Evolutionary conservation across 2,113 vertebrate species (phyloP).

Genomic region (Microcebus jonahi): DNA sequence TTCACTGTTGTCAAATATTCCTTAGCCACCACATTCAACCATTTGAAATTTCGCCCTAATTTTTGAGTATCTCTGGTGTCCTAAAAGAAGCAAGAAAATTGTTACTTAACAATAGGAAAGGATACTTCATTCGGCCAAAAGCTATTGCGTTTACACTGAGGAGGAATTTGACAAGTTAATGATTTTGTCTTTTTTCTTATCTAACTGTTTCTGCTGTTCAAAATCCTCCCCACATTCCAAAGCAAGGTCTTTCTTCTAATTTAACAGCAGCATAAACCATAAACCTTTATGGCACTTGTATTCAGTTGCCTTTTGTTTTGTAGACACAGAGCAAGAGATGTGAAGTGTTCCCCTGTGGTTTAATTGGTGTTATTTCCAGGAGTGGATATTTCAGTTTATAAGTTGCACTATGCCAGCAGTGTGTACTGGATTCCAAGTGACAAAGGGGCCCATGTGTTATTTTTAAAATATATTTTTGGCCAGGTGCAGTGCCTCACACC

Average conservation of each 20-base stretch:
- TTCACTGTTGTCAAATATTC: neutral
- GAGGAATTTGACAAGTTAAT: slow-evolving; percentile 3
- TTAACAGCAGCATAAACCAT: neutral
- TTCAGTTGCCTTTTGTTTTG: neutral
- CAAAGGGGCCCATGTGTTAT: neutral
- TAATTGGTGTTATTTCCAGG: neutral
- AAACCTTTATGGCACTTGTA: neutral
- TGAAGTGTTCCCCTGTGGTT: neutral
- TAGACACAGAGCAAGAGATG: neutral
- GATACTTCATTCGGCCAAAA: neutral
- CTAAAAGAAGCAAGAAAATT: neutral
- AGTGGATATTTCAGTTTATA: neutral
- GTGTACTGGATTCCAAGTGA: neutral
- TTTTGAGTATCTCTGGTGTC: neutral
- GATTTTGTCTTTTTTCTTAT: slow-evolving; percentile 20
- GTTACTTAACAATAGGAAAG: neutral
- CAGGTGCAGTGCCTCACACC: no score
- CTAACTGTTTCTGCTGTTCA: neutral
- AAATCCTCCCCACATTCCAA: neutral
- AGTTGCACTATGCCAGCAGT: neutral
- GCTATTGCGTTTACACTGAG: neutral
- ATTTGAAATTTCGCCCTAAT: neutral
- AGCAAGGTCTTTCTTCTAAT: neutral
- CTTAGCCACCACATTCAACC: neutral
- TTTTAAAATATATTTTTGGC: neutral